These are phyloP conservation scores for Eucera pruinosa DNA, from an alignment of 2,888 invertebrate genomes.

Conservation along the genomic window DNA sequence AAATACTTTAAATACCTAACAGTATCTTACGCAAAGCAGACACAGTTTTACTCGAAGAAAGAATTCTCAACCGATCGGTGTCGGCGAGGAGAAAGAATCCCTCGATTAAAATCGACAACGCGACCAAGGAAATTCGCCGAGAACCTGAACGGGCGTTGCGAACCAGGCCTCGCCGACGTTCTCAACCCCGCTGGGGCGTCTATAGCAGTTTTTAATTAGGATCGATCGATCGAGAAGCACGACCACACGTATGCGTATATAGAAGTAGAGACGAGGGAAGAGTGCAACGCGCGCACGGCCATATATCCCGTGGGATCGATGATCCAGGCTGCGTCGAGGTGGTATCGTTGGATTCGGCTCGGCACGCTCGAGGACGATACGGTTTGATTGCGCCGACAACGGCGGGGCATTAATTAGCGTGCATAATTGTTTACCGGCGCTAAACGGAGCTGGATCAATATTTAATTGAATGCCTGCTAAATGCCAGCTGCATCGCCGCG, in stretches of 20 bases:
- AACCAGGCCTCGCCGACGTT: not conserved
- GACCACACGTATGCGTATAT: not conserved
- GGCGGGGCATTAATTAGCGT: constrained; percentile 82
- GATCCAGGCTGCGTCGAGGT: constrained; percentile 32
- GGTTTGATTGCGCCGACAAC: constrained; percentile 81
- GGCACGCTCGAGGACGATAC: constrained; percentile 77
- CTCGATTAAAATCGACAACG: not conserved
- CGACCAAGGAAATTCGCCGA: not conserved
- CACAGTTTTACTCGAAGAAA: not conserved
- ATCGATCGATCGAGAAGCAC: constrained; percentile 40
- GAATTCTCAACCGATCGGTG: constrained; percentile 2
- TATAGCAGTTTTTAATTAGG: constrained; percentile 55
- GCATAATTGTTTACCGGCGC: constrained; percentile 83
- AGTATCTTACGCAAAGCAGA: no score
- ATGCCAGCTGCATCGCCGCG: constrained; percentile 78
- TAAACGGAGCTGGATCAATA: constrained; percentile 82
- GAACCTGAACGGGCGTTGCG: not conserved
- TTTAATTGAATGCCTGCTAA: constrained; percentile 83
- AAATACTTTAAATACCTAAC: no score
- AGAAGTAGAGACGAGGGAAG: constrained; percentile 4
- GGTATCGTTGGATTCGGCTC: constrained; percentile 69
- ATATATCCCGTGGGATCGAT: constrained; percentile 28
- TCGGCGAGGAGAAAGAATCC: constrained; percentile 3
- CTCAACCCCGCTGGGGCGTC: constrained; percentile 1
- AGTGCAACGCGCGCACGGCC: constrained; percentile 3